Evolutionary conservation across 2,888 invertebrate species (phyloP).

Genomic region (Xylota segnis): DNA sequence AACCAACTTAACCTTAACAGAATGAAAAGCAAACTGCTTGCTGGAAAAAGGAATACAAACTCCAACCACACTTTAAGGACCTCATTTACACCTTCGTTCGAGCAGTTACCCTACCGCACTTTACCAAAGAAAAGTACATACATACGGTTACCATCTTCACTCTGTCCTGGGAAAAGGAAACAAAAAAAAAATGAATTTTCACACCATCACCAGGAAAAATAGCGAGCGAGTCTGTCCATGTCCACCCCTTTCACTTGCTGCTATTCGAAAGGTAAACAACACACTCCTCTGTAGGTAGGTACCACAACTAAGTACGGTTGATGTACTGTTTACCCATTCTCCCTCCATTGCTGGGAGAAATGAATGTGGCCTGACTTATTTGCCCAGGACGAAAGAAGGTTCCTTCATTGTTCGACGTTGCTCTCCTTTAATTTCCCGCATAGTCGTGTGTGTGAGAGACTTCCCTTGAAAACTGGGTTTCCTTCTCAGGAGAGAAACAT

Average conservation of each 20-base stretch:
- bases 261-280: conserved; percentile 59
- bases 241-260: conserved; percentile 23
- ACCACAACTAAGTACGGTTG: conserved; percentile 62
- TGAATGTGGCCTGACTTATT: conserved; percentile 56
- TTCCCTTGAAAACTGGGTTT: conserved; percentile 25
- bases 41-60: neutral
- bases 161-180: neutral
- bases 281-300: conserved; percentile 29
- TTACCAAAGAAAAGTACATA: conserved; percentile 13
- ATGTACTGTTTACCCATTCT: conserved; percentile 57
- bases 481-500: conserved; percentile 13
- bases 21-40: neutral
- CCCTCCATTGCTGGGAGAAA: conserved; percentile 36
- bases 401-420: conserved; percentile 12
- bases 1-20: neutral
- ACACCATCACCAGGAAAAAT: conserved; percentile 45
- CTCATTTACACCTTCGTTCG: conserved; percentile 16
- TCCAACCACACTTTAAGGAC: conserved; percentile 9
- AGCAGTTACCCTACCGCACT: conserved; percentile 13
- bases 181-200: conserved; percentile 41
- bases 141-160: conserved; percentile 9
- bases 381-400: conserved; percentile 32
- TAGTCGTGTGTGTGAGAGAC: conserved; percentile 40
- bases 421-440: conserved; percentile 69
- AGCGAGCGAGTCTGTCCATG: neutral